phyloP scores from a whole-genome alignment of 2,888 invertebrate genomes.

The Blera fallax region DNA sequence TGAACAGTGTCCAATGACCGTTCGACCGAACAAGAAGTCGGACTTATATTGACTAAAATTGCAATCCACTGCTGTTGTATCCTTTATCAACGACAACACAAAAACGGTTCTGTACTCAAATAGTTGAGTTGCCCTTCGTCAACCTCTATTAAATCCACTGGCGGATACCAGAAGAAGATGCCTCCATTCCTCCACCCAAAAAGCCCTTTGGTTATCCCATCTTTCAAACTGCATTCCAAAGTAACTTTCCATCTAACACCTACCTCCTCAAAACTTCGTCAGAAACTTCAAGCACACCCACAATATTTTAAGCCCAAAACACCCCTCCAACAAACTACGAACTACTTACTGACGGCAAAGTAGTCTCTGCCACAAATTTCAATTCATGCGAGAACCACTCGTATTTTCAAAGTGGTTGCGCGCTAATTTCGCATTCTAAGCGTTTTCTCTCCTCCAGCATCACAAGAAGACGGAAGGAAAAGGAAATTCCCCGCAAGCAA shows the following conservation, averaged over 20 bases:
- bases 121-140: too few species aligned
- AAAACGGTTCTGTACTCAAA: too few species aligned
- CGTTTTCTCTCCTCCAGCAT: background rate
- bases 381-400: background rate
- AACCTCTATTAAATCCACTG: too few species aligned
- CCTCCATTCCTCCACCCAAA: too few species aligned
- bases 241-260: background rate
- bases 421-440: constrained; percentile 19
- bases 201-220: too few species aligned
- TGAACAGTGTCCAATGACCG: too few species aligned
- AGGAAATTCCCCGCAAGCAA: background rate
- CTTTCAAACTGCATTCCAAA: too few species aligned
- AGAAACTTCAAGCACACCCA: background rate
- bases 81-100: too few species aligned
- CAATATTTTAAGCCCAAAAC: background rate
- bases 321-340: background rate
- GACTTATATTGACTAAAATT: too few species aligned
- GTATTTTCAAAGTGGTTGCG: background rate
- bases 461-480: background rate
- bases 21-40: too few species aligned
- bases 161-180: too few species aligned
- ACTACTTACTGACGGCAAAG: background rate
- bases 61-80: too few species aligned
- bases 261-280: background rate
- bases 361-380: background rate